These are phyloP conservation scores for Drosophila siamana DNA, from an alignment of 2,888 invertebrate species.

Conservation along the genomic window DNA sequence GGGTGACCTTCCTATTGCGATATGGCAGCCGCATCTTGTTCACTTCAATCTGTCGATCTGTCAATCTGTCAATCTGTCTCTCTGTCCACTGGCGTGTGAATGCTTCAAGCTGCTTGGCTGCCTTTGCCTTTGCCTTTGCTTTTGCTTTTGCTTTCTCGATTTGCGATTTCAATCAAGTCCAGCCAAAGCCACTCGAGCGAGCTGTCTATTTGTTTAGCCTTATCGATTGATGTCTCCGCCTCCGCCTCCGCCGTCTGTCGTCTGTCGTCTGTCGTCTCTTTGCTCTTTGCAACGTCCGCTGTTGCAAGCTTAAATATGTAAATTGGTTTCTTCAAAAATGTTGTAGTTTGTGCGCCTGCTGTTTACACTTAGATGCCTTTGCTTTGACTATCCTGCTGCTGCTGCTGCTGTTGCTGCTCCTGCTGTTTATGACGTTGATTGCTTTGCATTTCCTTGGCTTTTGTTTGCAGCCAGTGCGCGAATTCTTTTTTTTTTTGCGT, in stretches of 20 bases:
- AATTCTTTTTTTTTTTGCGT: not conserved
- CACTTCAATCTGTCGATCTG: not conserved
- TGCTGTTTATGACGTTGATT: slow-evolving; percentile 74
- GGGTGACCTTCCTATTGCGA: slow-evolving; percentile 84
- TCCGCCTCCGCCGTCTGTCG: not conserved
- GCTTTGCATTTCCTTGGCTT: slow-evolving; percentile 73
- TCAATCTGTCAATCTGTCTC: not conserved
- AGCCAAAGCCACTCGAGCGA: not conserved
- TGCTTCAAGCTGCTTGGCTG: not conserved
- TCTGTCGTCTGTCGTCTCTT: not conserved
- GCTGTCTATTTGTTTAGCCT: slow-evolving; percentile 37
- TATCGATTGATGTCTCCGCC: slow-evolving; percentile 27
- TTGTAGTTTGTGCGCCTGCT: slow-evolving; percentile 4
- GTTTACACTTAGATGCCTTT: slow-evolving; percentile 44
- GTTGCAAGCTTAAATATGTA: slow-evolving; percentile 69
- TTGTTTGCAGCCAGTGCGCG: slow-evolving; percentile 32
- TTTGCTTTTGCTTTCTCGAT: slow-evolving; percentile 25
- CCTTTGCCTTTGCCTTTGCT: too few species aligned
- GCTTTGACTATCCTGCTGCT: slow-evolving; percentile 35
- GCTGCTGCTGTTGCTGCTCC: slow-evolving; percentile 46
- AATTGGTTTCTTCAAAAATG: slow-evolving; percentile 66
- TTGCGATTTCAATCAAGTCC: slow-evolving; percentile 31
- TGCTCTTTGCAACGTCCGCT: too few species aligned
- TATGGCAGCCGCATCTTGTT: slow-evolving; percentile 84
- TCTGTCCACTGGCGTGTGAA: slow-evolving; percentile 33